Conservation (phyloP, 2,113 vertebrate species). For the Myocastor coypus region DNA sequence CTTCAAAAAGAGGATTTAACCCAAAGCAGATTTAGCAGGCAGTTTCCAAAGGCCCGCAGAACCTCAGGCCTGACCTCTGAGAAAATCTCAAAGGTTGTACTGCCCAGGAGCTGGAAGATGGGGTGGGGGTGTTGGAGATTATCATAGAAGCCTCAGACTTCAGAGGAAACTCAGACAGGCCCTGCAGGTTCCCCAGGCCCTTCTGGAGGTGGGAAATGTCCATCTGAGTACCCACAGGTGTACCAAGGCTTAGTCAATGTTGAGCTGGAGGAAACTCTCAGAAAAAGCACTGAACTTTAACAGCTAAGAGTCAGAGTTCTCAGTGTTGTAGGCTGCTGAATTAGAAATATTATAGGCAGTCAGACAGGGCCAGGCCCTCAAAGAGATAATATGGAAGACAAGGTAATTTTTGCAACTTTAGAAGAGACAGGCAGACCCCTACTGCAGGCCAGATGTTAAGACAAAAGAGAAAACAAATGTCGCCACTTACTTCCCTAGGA, state of each 20-base stretch:
- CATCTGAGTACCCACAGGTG: background rate
- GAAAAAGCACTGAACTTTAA: conserved; percentile 1
- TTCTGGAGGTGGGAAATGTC: background rate
- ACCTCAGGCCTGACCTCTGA: conserved; percentile 70
- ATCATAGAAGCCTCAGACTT: conserved; percentile 55
- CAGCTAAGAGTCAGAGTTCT: background rate
- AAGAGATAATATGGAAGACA: too few species aligned
- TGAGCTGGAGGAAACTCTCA: background rate
- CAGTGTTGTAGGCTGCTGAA: too few species aligned
- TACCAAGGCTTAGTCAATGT: background rate
- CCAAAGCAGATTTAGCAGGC: conserved; percentile 81
- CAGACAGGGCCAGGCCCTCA: too few species aligned
- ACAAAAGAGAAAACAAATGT: too few species aligned
- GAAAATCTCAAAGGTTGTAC: conserved; percentile 71
- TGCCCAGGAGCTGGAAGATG: background rate
- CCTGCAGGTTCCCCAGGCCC: conserved; percentile 15
- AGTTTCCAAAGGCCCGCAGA: conserved; percentile 77
- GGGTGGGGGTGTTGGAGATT: background rate
- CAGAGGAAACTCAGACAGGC: conserved; percentile 43
- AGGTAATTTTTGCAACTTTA: too few species aligned
- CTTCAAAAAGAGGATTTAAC: conserved; percentile 85
- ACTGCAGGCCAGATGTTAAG: too few species aligned
- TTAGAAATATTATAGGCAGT: too few species aligned
- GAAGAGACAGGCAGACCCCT: too few species aligned
- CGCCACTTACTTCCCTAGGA: too few species aligned